Base-by-base conservation (phyloP, 2,888 invertebrate species). In the Drosophila flavopinicola region DNA sequence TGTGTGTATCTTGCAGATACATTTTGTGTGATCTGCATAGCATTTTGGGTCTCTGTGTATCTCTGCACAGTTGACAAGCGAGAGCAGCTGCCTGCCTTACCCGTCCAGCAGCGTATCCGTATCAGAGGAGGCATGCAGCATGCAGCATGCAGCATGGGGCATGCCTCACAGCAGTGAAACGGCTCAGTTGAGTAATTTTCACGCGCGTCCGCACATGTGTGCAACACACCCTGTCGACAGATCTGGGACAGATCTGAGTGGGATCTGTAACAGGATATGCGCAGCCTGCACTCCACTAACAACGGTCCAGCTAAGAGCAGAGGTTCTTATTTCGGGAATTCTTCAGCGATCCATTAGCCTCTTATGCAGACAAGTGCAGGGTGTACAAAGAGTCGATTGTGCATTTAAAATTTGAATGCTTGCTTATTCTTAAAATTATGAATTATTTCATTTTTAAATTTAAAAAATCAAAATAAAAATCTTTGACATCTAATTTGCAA, bases 171-270 rank as follows among this genome's bases (percentile, higher is more conserved):
- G n/a, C n/a, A n/a, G n/a, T n/a, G n/a, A 2, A 29, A n/a, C 49
- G 30, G 42, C 15, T 49, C 58, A 44, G 37, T 52, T 49, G 30
- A 57, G 57, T 70, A 59, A 77, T 74, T 77, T 78, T 77, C 82
- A 78, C 72, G 76, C 78, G 63, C 71, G 56, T 64, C 56, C 67
- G 53, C 71, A 77, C 78, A 78, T 78, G 70, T 78, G 78, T 68
- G 67, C 53, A 65, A 44, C 82, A 78, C 80, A 80, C 78, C 65
- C 59, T 74, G 69, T 54, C 58, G 78, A 70, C 66, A 75, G 61
- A 65, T 69, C 48, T 17, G 9, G 20, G 51, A 32, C 39, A 10
- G 11, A 33, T 61, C 47, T 32, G 44, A 29, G 38, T 23, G 29
- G 23, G 33, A 49, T 24, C 27, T 39, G 61, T 30, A 61, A 47